Evolutionary conservation across 53 echinoderm and acorn worm genomes (phyloP).

Genomic region (Crossaster papposus): DNA sequence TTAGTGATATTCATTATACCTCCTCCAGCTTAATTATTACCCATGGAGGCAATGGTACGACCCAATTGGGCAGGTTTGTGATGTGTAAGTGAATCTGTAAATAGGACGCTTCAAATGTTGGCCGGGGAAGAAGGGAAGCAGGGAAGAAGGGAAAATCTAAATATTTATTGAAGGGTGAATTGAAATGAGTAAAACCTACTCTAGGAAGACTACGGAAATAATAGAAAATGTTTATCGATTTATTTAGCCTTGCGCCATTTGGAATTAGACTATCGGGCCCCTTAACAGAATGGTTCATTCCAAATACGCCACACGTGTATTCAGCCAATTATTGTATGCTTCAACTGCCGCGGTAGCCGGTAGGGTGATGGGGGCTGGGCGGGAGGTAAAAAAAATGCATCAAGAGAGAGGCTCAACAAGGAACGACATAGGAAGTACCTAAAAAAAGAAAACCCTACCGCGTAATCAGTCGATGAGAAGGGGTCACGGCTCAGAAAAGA

Average conservation of each 20-base stretch:
- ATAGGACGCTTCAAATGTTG: neutral
- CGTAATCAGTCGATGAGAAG: constrained; percentile 39
- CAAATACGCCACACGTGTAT: constrained; percentile 29
- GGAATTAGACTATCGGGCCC: neutral
- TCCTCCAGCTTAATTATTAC: constrained; percentile 17
- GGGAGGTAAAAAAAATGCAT: constrained; percentile 22
- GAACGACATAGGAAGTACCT: constrained; percentile 26
- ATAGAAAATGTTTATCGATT: neutral
- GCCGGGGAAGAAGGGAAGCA: neutral
- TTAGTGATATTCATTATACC: constrained; percentile 19
- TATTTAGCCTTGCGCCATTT: neutral
- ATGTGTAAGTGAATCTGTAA: neutral
- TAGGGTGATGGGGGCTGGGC: constrained; percentile 4
- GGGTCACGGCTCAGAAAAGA: neutral
- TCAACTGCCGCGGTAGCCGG: neutral
- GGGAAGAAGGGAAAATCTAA: neutral
- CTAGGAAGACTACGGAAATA: neutral
- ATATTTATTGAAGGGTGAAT: neutral
- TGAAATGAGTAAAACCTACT: neutral
- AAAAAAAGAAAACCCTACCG: constrained; percentile 38
- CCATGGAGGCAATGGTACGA: constrained; percentile 18
- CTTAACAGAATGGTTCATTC: constrained; percentile 19
- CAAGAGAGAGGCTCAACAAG: neutral
- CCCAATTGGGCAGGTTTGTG: constrained; percentile 1
- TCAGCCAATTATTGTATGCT: constrained; percentile 39